phyloP scores from a whole-genome alignment of 2,113 vertebrate genomes.

The Calcarius ornatus region DNA sequence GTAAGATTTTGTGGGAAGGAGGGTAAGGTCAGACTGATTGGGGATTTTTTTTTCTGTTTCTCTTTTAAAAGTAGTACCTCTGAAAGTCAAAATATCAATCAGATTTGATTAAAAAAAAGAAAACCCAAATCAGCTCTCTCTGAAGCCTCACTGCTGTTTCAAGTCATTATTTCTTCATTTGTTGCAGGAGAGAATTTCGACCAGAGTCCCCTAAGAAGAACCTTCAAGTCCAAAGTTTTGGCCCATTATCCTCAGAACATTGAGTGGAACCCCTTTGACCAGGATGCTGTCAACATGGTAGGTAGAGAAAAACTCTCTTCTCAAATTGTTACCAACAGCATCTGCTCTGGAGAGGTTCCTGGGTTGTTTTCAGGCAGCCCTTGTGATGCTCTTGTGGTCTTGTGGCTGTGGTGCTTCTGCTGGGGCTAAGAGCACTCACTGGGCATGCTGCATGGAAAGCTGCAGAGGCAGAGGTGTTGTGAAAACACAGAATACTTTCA shows the following conservation, averaged over 20 bases:
- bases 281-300: slow-evolving; percentile 97
- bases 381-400: neutral
- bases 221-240: slow-evolving; percentile 96
- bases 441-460: neutral
- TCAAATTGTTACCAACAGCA: neutral
- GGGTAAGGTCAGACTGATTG: neutral
- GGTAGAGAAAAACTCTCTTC: slow-evolving; percentile 35
- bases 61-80: neutral
- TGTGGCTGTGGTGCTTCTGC: neutral
- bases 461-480: neutral
- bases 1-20: neutral
- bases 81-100: neutral
- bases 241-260: slow-evolving; percentile 94
- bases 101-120: neutral
- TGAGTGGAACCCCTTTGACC: slow-evolving; percentile 93
- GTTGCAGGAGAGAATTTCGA: slow-evolving; percentile 92
- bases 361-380: neutral
- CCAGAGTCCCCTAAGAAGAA: slow-evolving; percentile 92
- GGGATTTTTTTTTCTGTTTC: neutral
- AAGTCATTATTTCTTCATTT: slow-evolving; percentile 23
- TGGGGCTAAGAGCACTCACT: neutral
- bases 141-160: neutral
- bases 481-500: neutral
- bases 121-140: neutral
- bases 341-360: accelerated